Conservation (phyloP, 2,888 invertebrate genomes). For the Glyphotaelius pellucidus region DNA sequence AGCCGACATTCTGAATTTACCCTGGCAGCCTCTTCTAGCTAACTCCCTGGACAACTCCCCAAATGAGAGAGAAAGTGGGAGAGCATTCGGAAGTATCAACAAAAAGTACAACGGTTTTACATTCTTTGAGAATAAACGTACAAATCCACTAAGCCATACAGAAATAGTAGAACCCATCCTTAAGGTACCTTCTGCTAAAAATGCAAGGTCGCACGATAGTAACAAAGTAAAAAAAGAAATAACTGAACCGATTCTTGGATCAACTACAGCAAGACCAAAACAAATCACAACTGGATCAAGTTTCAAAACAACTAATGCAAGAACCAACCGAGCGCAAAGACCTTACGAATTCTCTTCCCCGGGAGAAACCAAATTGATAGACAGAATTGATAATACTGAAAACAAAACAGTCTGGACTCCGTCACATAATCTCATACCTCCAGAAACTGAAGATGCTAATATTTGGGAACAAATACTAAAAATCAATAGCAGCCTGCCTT, state of each 20-base stretch:
- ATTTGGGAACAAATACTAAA: slow-evolving; percentile 60
- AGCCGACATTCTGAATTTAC: slow-evolving; percentile 73
- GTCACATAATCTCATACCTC: slow-evolving; percentile 68
- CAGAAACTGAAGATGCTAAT: slow-evolving; percentile 62
- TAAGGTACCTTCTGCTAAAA: slow-evolving; percentile 79
- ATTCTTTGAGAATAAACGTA: slow-evolving; percentile 55
- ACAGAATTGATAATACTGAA: slow-evolving; percentile 47
- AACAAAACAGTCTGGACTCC: slow-evolving; percentile 69
- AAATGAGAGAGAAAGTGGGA: slow-evolving; percentile 75
- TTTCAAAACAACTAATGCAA: slow-evolving; percentile 34
- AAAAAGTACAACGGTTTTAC: slow-evolving; percentile 69
- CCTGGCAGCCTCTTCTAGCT: slow-evolving; percentile 77
- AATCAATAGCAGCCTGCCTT: slow-evolving; percentile 2
- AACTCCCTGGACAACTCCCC: slow-evolving; percentile 71
- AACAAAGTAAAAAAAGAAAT: slow-evolving; percentile 76
- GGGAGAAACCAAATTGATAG: slow-evolving; percentile 34
- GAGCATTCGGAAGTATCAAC: slow-evolving; percentile 81
- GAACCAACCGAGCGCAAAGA: slow-evolving; percentile 62
- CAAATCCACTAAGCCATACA: slow-evolving; percentile 69
- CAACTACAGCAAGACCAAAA: slow-evolving; percentile 71
- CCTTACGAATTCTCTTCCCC: slow-evolving; percentile 52
- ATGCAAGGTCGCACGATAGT: slow-evolving; percentile 75
- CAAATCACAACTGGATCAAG: slow-evolving; percentile 24
- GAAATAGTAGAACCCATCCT: slow-evolving; percentile 88
- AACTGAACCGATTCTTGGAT: slow-evolving; percentile 81